These are phyloP conservation scores for Grantiella picta DNA, from an alignment of 2,113 vertebrate genomes.

Conservation along the genomic window DNA sequence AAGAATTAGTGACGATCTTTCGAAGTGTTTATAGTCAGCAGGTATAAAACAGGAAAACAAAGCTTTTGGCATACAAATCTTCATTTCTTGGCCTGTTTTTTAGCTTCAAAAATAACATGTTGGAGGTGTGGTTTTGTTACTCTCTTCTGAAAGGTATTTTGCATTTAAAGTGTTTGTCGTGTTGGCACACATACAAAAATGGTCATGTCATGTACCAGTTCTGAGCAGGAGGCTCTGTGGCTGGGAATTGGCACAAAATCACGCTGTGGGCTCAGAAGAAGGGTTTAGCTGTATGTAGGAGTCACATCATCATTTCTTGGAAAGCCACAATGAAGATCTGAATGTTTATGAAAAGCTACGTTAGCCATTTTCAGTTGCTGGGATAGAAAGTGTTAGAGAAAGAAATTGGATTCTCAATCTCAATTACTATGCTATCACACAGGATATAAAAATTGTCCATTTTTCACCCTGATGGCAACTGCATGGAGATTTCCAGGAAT, in stretches of 20 bases:
- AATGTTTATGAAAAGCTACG: conserved; percentile 21
- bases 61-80: conserved; percentile 41
- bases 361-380: conserved; percentile 51
- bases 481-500: conserved; percentile 50
- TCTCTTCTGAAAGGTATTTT: conserved; percentile 32
- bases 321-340: conserved; percentile 26
- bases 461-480: conserved; percentile 43
- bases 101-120: conserved; percentile 4
- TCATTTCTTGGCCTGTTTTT: conserved; percentile 26
- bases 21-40: background rate
- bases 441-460: conserved; percentile 54
- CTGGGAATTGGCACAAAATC: conserved; percentile 11
- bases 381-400: conserved; percentile 61
- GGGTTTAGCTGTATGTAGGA: background rate
- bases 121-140: background rate
- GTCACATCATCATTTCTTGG: conserved; percentile 23
- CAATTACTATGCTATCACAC: conserved; percentile 29
- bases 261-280: conserved; percentile 4
- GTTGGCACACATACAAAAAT: conserved; percentile 32
- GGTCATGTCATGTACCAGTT: background rate
- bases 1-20: background rate
- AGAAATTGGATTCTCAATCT: conserved; percentile 56
- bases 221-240: conserved; percentile 12
- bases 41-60: conserved; percentile 49
- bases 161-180: background rate